Percentiles rank a stretch among this genome's conserved stretches.
phyloP scores from a whole-genome alignment of 23 tunicate species.

The Halocynthia aurantium region DNA sequence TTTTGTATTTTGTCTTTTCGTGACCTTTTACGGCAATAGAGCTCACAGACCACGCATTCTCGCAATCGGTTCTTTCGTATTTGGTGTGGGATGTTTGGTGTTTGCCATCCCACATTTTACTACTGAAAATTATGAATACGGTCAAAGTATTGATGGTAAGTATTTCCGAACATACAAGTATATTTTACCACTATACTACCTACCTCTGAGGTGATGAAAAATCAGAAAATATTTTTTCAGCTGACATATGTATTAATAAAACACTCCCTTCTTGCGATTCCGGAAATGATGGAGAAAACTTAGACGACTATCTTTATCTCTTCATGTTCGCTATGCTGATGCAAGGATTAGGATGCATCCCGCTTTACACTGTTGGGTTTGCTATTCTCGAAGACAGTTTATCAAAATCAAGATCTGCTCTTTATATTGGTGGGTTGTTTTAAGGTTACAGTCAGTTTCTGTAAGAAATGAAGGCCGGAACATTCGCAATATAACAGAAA shows the following conservation, averaged over 20 bases:
- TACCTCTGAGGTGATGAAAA: too few relatives aligned
- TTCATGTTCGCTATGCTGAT: conserved; percentile 80
- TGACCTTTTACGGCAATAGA: conserved; percentile 65
- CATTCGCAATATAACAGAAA: too few relatives aligned
- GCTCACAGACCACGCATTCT: conserved; percentile 57
- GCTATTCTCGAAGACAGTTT: conserved; percentile 86
- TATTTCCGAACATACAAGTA: too few relatives aligned
- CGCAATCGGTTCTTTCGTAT: conserved; percentile 51
- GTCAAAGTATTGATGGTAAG: conserved; percentile 34
- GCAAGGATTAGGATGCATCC: conserved; percentile 94
- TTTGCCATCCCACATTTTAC: conserved; percentile 92
- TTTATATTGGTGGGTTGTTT: conserved; percentile 62
- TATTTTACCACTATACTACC: too few relatives aligned
- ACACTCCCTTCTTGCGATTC: conserved; percentile 1
- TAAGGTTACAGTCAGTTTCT: neutral
- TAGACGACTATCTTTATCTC: conserved; percentile 68
- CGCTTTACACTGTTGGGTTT: conserved; percentile 91
- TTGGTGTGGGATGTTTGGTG: conserved; percentile 68
- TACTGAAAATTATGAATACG: conserved; percentile 46
- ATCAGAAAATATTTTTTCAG: too few relatives aligned
- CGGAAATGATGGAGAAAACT: neutral
- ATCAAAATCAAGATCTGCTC: conserved; percentile 64
- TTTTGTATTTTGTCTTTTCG: conserved; percentile 81
- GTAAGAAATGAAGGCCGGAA: too few relatives aligned
- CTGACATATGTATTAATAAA: too few relatives aligned